Evolutionary conservation across 1,140 invertebrate genomes (phyloP).

Genomic region (Schlechtendalia chinensis): DNA sequence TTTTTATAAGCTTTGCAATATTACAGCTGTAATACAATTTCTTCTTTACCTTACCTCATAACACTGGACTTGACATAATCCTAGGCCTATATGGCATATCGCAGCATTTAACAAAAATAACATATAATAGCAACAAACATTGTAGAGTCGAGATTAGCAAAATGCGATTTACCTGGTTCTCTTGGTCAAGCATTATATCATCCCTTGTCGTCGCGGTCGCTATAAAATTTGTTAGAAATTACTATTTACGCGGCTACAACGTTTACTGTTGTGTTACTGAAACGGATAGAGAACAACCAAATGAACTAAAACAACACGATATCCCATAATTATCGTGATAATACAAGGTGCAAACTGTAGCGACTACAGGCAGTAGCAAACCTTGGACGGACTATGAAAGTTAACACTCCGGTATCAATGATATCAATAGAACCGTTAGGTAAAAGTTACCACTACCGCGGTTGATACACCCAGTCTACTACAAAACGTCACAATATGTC

Average conservation of each 20-base stretch:
- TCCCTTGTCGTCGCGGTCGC: not conserved
- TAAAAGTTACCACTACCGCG: no score
- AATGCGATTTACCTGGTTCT: slow-evolving; percentile 32
- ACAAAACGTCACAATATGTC: no score
- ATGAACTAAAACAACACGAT: no score
- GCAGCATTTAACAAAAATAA: slow-evolving; percentile 48
- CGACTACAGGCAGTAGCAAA: no score
- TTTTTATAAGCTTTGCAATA: slow-evolving; percentile 46
- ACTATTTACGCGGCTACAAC: not conserved
- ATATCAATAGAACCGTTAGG: no score
- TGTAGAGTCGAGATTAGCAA: not conserved
- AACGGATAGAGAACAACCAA: no score
- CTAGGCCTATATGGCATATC: slow-evolving; percentile 35
- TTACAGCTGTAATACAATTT: slow-evolving; percentile 38
- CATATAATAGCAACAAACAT: slow-evolving; percentile 33
- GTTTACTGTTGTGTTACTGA: no score
- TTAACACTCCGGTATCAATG: no score
- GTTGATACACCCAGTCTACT: no score
- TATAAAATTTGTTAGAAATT: not conserved
- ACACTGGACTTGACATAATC: slow-evolving; percentile 11
- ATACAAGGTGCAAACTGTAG: no score
- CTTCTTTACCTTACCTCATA: slow-evolving; percentile 41
- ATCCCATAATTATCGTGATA: no score
- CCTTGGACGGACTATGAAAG: no score
- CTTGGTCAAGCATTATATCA: slow-evolving; percentile 34